Conservation (phyloP, 1,140 invertebrate genomes). For the Metaphire vulgaris region DNA sequence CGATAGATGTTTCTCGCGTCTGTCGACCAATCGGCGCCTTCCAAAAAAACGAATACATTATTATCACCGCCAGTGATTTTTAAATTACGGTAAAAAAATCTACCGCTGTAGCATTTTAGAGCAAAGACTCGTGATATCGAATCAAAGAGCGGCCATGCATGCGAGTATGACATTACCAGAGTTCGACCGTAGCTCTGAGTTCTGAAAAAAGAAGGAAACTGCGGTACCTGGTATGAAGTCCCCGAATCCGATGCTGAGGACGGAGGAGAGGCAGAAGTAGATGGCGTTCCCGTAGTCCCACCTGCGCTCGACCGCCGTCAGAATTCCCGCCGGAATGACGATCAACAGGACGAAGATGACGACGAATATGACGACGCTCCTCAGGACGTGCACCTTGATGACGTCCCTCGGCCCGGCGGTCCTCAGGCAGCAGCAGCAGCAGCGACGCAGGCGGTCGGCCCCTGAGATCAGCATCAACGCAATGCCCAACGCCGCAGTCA, state of each 20-base stretch:
- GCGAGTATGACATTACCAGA: no score
- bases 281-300: constrained; percentile 78
- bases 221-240: constrained; percentile 72
- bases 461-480: constrained; percentile 79
- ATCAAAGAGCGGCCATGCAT: no score
- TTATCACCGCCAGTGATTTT: no score
- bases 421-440: not conserved
- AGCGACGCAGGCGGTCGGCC: not conserved
- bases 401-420: not conserved
- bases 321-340: not conserved
- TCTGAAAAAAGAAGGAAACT: no score
- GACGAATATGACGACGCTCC: not conserved
- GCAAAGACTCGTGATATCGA: no score
- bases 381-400: not conserved
- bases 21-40: not conserved
- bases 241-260: constrained; percentile 74
- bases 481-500: constrained; percentile 98
- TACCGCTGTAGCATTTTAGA: no score
- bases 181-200: no score
- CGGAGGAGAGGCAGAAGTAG: constrained; percentile 85
- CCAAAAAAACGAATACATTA: no score
- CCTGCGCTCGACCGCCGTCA: constrained; percentile 42
- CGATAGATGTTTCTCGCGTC: not conserved
- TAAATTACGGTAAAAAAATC: no score
- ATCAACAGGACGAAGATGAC: not conserved